phyloP scores from a whole-genome alignment of 2,888 invertebrate genomes.

The Phorcus lineatus region DNA sequence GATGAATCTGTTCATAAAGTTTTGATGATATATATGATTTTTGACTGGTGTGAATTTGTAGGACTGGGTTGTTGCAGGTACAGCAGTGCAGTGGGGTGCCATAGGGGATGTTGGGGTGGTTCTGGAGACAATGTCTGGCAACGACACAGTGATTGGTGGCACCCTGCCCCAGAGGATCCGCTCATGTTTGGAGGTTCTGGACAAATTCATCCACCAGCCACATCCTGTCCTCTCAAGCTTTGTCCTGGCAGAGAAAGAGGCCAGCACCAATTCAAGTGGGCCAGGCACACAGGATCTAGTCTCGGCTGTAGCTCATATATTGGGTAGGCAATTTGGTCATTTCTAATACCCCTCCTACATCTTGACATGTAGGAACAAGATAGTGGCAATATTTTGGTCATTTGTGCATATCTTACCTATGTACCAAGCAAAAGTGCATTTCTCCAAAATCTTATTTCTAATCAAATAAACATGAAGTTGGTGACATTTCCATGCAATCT shows the following conservation, averaged over 20 bases:
- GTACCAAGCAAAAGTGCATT: too few relatives aligned
- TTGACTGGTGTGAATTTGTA: too few relatives aligned
- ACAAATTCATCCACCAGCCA: slow-evolving; percentile 91
- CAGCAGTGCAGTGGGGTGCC: slow-evolving; percentile 99
- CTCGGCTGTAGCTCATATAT: slow-evolving; percentile 89
- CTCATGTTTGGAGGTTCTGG: slow-evolving; percentile 93
- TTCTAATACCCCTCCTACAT: not conserved
- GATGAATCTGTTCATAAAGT: too few relatives aligned
- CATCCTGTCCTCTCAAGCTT: slow-evolving; percentile 77
- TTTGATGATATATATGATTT: too few relatives aligned
- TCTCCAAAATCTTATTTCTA: too few relatives aligned
- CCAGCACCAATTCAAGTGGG: slow-evolving; percentile 78
- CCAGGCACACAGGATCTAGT: slow-evolving; percentile 81
- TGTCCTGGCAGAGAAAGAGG: slow-evolving; percentile 90
- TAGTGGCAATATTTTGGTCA: too few relatives aligned
- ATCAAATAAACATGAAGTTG: too few relatives aligned
- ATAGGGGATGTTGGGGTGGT: slow-evolving; percentile 97
- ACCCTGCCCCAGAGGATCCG: slow-evolving; percentile 95
- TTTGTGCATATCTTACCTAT: too few relatives aligned
- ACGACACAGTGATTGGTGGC: slow-evolving; percentile 94
- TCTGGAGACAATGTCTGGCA: slow-evolving; percentile 89
- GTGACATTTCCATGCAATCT: too few relatives aligned
- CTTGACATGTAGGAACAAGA: too few relatives aligned
- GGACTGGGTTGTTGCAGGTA: slow-evolving; percentile 66
- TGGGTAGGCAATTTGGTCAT: slow-evolving; percentile 79